These are phyloP conservation scores for Epizoanthus rinbou DNA, from an alignment of 92 coral and sea anemone species.

Conservation along the genomic window DNA sequence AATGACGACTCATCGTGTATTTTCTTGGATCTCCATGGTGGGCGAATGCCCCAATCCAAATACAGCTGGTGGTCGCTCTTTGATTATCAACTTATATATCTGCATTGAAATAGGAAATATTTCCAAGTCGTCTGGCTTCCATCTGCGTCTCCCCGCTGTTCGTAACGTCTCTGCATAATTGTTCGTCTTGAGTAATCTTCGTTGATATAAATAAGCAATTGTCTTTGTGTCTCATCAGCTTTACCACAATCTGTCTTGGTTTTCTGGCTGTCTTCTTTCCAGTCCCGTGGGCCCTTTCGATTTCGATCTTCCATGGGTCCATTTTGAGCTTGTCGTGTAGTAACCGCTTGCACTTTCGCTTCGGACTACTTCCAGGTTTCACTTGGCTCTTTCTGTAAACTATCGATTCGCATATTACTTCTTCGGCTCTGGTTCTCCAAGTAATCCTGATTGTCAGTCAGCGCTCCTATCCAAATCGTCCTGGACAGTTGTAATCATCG, in stretches of 20 bases:
- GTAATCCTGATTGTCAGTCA: not conserved
- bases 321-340: not conserved
- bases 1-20: too few relatives aligned
- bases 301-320: not conserved
- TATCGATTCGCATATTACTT: not conserved
- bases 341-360: not conserved
- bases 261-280: not conserved
- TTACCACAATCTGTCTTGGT: constrained; percentile 10
- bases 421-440: constrained; percentile 3
- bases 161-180: not conserved
- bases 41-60: too few relatives aligned
- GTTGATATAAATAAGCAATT: not conserved
- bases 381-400: not conserved
- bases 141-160: not conserved
- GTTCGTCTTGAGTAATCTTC: constrained; percentile 3
- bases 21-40: too few relatives aligned
- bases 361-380: not conserved
- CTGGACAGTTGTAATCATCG: not conserved
- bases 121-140: too few relatives aligned
- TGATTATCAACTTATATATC: too few relatives aligned
- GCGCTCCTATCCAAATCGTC: not conserved
- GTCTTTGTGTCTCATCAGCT: not conserved
- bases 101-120: too few relatives aligned
- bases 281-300: constrained; percentile 10
- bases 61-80: too few relatives aligned